A percentile compares a stretch with the other conserved stretches of the same genome.
These are phyloP conservation scores for Rhynchomys soricoides DNA, from an alignment of 2,113 vertebrate genomes.

Conservation along the genomic window DNA sequence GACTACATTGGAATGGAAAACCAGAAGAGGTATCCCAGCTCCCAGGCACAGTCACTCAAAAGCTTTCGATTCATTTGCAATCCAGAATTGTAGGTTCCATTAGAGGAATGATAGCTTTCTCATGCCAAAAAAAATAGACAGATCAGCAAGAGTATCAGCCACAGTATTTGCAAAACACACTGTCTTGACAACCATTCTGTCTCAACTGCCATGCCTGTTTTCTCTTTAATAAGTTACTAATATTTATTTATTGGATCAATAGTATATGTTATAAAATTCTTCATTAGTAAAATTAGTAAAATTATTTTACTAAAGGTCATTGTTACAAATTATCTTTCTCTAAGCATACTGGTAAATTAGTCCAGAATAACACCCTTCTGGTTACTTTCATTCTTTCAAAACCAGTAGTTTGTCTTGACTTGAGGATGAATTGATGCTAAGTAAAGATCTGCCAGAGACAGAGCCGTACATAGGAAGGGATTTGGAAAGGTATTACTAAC, in stretches of 20 bases:
- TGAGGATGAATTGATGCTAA: not conserved
- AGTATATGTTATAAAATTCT: too few species aligned
- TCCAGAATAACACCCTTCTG: not conserved
- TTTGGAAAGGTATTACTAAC: not conserved
- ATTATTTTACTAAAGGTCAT: not conserved
- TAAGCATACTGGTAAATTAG: not conserved
- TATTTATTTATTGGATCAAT: not conserved
- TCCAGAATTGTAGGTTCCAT: constrained; percentile 1
- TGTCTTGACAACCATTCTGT: not conserved
- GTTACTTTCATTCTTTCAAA: not conserved
- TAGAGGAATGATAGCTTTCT: constrained; percentile 17
- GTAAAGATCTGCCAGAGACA: not conserved
- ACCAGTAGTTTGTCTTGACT: not conserved
- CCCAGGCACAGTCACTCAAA: not conserved
- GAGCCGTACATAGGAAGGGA: not conserved
- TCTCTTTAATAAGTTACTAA: constrained; percentile 30
- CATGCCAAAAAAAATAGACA: not conserved
- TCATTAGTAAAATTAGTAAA: too few species aligned
- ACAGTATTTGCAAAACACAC: not conserved
- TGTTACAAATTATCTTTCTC: not conserved
- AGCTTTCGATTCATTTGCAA: constrained; percentile 36
- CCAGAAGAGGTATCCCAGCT: constrained; percentile 42
- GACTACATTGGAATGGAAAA: constrained; percentile 23
- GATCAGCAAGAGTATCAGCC: not conserved
- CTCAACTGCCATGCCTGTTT: not conserved